These are phyloP conservation scores for Acanthosepion pharaonis DNA, from an alignment of 2,888 invertebrate species.

Conservation along the genomic window DNA sequence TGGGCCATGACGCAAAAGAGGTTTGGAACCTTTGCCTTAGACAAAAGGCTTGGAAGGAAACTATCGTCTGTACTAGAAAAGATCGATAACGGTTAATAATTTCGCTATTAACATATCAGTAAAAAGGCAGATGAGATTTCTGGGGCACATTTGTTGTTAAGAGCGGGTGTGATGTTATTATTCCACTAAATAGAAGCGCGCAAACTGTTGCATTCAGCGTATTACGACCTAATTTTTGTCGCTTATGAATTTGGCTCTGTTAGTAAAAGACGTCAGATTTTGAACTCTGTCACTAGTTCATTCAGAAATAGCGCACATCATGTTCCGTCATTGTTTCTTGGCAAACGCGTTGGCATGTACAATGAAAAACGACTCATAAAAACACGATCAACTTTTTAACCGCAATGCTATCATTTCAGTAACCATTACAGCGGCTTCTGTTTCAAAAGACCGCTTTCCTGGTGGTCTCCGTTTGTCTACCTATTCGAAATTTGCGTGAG, in stretches of 20 bases:
- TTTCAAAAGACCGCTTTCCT: neutral
- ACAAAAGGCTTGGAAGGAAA: too few relatives aligned
- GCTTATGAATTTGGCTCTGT: neutral
- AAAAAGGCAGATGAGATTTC: too few relatives aligned
- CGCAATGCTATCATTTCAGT: neutral
- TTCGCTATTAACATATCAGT: too few relatives aligned
- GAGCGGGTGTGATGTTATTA: too few relatives aligned
- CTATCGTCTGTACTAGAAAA: too few relatives aligned
- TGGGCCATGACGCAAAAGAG: too few relatives aligned
- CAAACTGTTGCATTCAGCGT: neutral
- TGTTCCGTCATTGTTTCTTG: neutral
- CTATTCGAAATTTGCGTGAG: neutral
- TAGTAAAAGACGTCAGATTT: neutral
- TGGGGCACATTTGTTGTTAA: too few relatives aligned
- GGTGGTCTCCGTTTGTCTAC: neutral
- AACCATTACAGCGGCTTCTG: neutral
- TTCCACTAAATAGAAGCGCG: too few relatives aligned
- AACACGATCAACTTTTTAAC: neutral
- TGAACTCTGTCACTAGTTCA: neutral
- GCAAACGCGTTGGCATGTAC: neutral
- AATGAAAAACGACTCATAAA: neutral
- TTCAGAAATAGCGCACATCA: neutral
- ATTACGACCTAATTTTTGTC: neutral
- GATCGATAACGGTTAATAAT: too few relatives aligned
- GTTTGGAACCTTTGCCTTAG: too few relatives aligned